These are phyloP conservation scores for Poeciliopsis occidentalis DNA, from an alignment of 2,113 vertebrate genomes.

Conservation along the genomic window DNA sequence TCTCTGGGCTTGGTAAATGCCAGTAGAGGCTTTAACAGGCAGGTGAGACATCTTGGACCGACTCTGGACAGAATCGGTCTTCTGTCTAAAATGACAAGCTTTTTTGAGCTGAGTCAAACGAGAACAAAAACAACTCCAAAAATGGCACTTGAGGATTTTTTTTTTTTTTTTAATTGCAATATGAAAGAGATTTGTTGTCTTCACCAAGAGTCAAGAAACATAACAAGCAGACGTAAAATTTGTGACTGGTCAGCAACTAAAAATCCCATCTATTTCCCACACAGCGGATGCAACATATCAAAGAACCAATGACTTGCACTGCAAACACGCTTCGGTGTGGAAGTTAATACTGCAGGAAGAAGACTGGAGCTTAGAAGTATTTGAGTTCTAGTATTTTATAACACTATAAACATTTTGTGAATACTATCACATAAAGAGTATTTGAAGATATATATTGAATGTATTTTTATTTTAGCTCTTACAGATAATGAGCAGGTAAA, in stretches of 20 bases:
- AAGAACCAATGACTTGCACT: not conserved
- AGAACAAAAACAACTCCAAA: not conserved
- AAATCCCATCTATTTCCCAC: too few species aligned
- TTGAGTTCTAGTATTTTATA: too few species aligned
- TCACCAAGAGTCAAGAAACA: not conserved
- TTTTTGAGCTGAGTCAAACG: not conserved
- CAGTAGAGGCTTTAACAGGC: slow-evolving; percentile 39
- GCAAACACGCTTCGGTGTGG: not conserved
- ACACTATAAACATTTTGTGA: too few species aligned
- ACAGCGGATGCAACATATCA: too few species aligned
- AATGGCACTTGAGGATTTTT: not conserved
- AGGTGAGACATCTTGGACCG: slow-evolving; percentile 69
- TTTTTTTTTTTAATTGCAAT: too few species aligned
- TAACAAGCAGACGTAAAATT: not conserved
- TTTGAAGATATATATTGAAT: too few species aligned
- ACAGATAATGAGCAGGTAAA: too few species aligned
- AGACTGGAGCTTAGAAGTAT: not conserved
- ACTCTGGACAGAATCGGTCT: slow-evolving; percentile 55
- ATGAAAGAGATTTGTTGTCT: not conserved
- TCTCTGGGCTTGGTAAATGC: not conserved
- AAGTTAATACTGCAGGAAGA: not conserved
- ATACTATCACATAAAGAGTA: too few species aligned
- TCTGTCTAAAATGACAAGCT: slow-evolving; percentile 43
- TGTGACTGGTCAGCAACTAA: too few species aligned
- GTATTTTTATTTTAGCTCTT: too few species aligned